phyloP scores from a whole-genome alignment of 2,113 vertebrate genomes.

The Xenopus borealis region DNA sequence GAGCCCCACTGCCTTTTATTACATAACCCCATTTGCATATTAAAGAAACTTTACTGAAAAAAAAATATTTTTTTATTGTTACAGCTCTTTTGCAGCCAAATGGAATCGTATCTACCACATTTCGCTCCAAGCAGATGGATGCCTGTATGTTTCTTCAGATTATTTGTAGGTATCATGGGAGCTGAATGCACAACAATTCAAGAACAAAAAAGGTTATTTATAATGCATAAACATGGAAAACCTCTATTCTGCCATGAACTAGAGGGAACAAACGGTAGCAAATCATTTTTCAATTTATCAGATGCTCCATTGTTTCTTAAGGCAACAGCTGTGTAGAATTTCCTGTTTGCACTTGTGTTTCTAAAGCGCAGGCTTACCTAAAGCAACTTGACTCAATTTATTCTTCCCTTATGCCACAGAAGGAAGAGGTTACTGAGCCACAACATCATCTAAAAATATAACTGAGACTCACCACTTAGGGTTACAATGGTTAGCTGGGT shows the following conservation, averaged over 20 bases:
- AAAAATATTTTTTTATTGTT: no score
- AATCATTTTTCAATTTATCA: slow-evolving; percentile 15
- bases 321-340: slow-evolving; percentile 37
- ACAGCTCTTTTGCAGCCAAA: no score
- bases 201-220: not conserved
- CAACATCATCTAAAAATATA: fast-evolving
- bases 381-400: not conserved
- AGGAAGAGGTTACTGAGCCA: not conserved
- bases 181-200: no score
- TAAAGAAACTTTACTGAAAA: no score
- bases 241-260: not conserved
- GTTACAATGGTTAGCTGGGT: no score
- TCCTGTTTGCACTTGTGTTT: slow-evolving; percentile 34
- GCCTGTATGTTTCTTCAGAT: not conserved
- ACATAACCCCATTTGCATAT: no score
- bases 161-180: not conserved
- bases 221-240: slow-evolving; percentile 6
- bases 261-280: slow-evolving; percentile 18
- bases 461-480: slow-evolving; percentile 14
- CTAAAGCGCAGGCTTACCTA: slow-evolving; percentile 10
- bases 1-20: no score
- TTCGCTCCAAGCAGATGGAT: not conserved
- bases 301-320: slow-evolving; percentile 41
- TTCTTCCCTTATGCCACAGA: not conserved
- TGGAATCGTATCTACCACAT: no score